These are phyloP conservation scores for Lordiphosa stackelbergi DNA, from an alignment of 1,140 invertebrate genomes.

Conservation along the genomic window DNA sequence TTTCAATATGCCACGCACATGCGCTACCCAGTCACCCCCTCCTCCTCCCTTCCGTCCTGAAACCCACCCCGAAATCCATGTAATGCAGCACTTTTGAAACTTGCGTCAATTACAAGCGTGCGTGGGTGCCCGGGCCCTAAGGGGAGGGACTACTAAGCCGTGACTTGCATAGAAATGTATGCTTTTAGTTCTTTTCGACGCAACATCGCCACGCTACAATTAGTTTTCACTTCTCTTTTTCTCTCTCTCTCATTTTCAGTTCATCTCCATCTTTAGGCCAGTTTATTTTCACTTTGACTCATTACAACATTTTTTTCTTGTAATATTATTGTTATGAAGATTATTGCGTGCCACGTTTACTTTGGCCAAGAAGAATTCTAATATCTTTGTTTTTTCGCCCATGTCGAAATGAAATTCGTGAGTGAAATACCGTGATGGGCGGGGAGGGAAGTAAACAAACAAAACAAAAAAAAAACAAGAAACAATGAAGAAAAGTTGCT, in stretches of 20 bases:
- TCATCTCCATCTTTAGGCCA: slow-evolving; percentile 16
- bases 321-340: slow-evolving; percentile 73
- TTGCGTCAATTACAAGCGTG: slow-evolving; percentile 55
- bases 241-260: slow-evolving; percentile 2
- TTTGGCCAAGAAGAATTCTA: slow-evolving; percentile 54
- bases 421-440: slow-evolving; percentile 63
- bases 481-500: slow-evolving; percentile 27
- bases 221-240: slow-evolving; percentile 52
- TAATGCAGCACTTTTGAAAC: slow-evolving; percentile 56
- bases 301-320: slow-evolving; percentile 69
- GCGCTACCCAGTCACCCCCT: slow-evolving; percentile 6
- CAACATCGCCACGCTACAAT: slow-evolving; percentile 71
- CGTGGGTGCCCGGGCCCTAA: slow-evolving; percentile 2
- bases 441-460: slow-evolving; percentile 39
- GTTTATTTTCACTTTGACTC: slow-evolving; percentile 71
- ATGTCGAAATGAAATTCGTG: slow-evolving; percentile 70
- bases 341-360: slow-evolving; percentile 66
- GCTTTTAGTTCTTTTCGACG: slow-evolving; percentile 21
- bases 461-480: too few relatives aligned
- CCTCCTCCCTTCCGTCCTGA: background rate
- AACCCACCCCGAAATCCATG: slow-evolving; percentile 4
- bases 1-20: slow-evolving; percentile 68
- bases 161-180: slow-evolving; percentile 70
- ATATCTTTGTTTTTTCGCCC: slow-evolving; percentile 18
- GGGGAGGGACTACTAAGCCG: slow-evolving; percentile 24